Evolutionary conservation across 2,888 invertebrate genomes (phyloP).

Genomic region (Acutogordius australiensis): DNA sequence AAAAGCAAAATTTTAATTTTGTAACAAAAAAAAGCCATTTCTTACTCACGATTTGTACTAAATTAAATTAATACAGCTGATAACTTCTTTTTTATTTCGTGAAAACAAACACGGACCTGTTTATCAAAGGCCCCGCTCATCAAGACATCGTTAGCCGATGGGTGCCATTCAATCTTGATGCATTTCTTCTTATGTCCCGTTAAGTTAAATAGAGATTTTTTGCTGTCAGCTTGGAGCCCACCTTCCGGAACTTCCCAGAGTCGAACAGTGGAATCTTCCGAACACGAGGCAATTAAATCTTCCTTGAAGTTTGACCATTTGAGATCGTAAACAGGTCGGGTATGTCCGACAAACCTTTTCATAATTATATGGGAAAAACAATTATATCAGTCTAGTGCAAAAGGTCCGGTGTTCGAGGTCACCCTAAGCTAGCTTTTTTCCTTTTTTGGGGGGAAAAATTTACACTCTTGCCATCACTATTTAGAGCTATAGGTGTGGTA

Average conservation of each 20-base stretch:
- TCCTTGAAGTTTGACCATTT: conserved; percentile 96
- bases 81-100: no score
- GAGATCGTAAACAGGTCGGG: conserved; percentile 75
- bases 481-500: no score
- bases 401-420: no score
- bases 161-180: conserved; percentile 78
- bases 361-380: no score
- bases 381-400: no score
- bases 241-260: conserved; percentile 16
- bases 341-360: conserved; percentile 45
- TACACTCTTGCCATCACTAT: no score
- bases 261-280: conserved; percentile 53
- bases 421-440: no score
- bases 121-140: conserved; percentile 43
- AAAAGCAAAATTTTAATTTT: no score
- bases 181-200: conserved; percentile 69
- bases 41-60: no score
- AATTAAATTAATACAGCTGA: no score
- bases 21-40: no score
- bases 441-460: no score
- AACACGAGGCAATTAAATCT: conserved; percentile 80
- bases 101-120: conserved; percentile 25
- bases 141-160: conserved; percentile 68
- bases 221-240: conserved; percentile 4
- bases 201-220: conserved; percentile 24